phyloP scores from a whole-genome alignment of 1,140 invertebrate species.

The Lucilia sericata region DNA sequence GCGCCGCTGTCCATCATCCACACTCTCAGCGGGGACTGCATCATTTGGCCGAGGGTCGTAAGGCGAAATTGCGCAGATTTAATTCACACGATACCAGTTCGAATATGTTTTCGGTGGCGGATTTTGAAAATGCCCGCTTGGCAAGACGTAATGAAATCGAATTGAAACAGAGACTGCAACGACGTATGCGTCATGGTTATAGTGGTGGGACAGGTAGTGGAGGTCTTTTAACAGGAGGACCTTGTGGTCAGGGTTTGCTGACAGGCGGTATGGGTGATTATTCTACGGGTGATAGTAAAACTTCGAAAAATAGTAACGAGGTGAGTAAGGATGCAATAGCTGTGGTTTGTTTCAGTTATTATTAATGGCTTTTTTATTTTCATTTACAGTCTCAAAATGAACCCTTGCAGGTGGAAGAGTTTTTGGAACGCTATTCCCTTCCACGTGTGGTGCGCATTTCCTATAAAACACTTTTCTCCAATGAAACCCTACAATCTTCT shows the following conservation, averaged over 20 bases:
- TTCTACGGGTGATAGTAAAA: slow-evolving; percentile 67
- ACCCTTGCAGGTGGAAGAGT: slow-evolving; percentile 64
- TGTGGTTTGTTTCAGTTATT: too few relatives aligned
- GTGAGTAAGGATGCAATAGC: slow-evolving; percentile 49
- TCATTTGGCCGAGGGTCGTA: slow-evolving; percentile 57
- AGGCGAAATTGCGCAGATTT: slow-evolving; percentile 64
- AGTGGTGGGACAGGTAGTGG: slow-evolving; percentile 52
- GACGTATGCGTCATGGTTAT: slow-evolving; percentile 58
- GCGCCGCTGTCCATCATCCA: slow-evolving; percentile 45
- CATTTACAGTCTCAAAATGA: slow-evolving; percentile 55
- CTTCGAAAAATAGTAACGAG: slow-evolving; percentile 62
- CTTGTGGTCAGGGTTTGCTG: not conserved
- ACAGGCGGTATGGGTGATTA: slow-evolving; percentile 53
- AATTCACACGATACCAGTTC: slow-evolving; percentile 67
- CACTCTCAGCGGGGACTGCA: not conserved
- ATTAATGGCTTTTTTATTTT: not conserved
- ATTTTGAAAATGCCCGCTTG: slow-evolving; percentile 66
- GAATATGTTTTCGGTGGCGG: slow-evolving; percentile 67
- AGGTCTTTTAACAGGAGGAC: not conserved
- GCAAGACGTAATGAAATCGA: slow-evolving; percentile 67
- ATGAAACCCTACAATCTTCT: slow-evolving; percentile 65
- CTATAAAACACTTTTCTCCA: slow-evolving; percentile 56
- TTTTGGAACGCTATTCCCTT: slow-evolving; percentile 72
- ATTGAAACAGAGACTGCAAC: slow-evolving; percentile 60
- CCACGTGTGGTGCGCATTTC: slow-evolving; percentile 71